phyloP scores from a whole-genome alignment of 2,797 vertebrate species.

The Lagorchestes hirsutus region DNA sequence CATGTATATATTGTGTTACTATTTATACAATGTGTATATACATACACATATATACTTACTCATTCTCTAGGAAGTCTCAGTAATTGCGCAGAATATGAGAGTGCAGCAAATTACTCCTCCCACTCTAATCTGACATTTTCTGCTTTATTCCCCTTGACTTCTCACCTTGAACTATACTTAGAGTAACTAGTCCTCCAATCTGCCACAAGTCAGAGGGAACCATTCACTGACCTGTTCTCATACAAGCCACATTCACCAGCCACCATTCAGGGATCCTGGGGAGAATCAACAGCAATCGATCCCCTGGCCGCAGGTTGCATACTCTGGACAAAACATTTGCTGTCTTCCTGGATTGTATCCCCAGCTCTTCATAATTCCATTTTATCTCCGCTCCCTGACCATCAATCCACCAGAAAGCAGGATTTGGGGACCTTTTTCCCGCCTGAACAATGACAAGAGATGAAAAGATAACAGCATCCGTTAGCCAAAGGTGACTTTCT shows the following conservation, averaged over 20 bases:
- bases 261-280: conserved; percentile 90
- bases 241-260: conserved; percentile 88
- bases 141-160: background rate
- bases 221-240: conserved; percentile 85
- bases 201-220: background rate
- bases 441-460: conserved; percentile 73
- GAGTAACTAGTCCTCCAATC: background rate
- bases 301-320: conserved; percentile 86
- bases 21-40: background rate
- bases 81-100: background rate
- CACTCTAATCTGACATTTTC: background rate
- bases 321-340: conserved; percentile 86
- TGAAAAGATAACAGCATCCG: conserved; percentile 4
- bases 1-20: background rate
- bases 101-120: background rate
- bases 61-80: background rate
- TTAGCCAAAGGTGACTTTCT: background rate
- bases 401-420: conserved; percentile 90
- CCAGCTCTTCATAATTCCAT: conserved; percentile 90
- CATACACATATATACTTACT: background rate
- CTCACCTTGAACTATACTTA: too few species aligned
- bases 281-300: conserved; percentile 86
- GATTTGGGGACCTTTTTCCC: conserved; percentile 78
- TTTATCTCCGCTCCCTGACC: conserved; percentile 84
- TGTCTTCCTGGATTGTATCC: conserved; percentile 85